Evolutionary conservation across 2,888 invertebrate species (phyloP).

Genomic region (Xiphydria camelus): DNA sequence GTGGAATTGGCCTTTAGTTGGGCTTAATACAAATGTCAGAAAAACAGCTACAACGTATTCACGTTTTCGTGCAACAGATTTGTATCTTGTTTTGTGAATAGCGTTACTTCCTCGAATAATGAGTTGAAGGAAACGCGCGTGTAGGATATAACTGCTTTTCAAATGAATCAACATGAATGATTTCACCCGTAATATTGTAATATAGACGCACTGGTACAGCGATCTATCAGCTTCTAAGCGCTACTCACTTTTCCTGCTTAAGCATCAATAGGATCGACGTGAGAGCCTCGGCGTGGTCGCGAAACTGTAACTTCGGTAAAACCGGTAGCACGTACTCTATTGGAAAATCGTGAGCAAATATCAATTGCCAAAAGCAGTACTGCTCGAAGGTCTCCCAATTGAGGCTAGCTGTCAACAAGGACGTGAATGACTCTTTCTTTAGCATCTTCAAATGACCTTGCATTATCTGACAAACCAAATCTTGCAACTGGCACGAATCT

Average conservation of each 20-base stretch:
- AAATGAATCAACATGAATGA: too few relatives aligned
- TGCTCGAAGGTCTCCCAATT: slow-evolving; percentile 98
- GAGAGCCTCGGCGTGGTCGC: slow-evolving; percentile 89
- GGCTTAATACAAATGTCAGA: too few relatives aligned
- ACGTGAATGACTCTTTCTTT: slow-evolving; percentile 75
- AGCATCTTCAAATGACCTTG: slow-evolving; percentile 86
- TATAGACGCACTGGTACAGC: too few relatives aligned
- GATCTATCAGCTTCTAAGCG: not conserved
- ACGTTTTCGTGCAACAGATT: too few relatives aligned
- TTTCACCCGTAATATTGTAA: not conserved
- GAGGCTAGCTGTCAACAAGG: slow-evolving; percentile 79
- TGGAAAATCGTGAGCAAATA: slow-evolving; percentile 91
- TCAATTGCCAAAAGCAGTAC: slow-evolving; percentile 94
- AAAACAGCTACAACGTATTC: too few relatives aligned
- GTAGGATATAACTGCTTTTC: too few relatives aligned
- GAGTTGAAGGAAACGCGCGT: too few relatives aligned
- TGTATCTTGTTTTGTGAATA: too few relatives aligned
- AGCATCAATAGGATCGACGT: slow-evolving; percentile 88
- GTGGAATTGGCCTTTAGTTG: too few relatives aligned
- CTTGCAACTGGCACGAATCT: slow-evolving; percentile 88
- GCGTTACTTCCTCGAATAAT: too few relatives aligned
- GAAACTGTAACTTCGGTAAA: slow-evolving; percentile 76
- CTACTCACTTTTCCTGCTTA: slow-evolving; percentile 79
- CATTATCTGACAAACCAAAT: slow-evolving; percentile 86
- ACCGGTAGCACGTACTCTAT: slow-evolving; percentile 86